These are phyloP conservation scores for Brachynemurus nebulosus DNA, from an alignment of 2,888 invertebrate species.

Conservation along the genomic window DNA sequence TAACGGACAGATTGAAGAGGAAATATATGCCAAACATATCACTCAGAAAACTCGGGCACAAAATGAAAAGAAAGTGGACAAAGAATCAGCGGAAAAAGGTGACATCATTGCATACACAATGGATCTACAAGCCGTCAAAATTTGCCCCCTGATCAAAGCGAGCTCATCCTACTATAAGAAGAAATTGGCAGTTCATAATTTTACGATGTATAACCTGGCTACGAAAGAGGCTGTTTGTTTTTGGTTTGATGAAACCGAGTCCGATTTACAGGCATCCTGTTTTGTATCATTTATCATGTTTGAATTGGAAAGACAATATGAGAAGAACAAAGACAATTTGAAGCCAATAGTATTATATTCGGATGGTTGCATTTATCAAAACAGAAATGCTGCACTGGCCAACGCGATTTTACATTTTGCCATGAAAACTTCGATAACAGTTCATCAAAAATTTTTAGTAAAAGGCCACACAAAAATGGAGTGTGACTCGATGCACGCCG, in stretches of 20 bases:
- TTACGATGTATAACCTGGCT: slow-evolving; percentile 19
- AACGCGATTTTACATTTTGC: slow-evolving; percentile 21
- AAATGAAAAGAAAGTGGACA: too few relatives aligned
- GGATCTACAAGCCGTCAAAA: too few relatives aligned
- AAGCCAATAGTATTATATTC: slow-evolving; percentile 21
- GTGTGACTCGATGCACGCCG: slow-evolving; percentile 20
- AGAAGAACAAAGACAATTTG: slow-evolving; percentile 12
- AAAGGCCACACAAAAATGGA: slow-evolving; percentile 23
- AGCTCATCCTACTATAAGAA: too few relatives aligned
- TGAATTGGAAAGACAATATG: slow-evolving; percentile 12
- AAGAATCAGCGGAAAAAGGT: too few relatives aligned
- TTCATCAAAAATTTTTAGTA: slow-evolving; percentile 19
- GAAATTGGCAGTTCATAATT: too few relatives aligned
- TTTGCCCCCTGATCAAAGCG: too few relatives aligned
- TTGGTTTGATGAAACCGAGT: slow-evolving; percentile 19
- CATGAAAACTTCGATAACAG: slow-evolving; percentile 14
- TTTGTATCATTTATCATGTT: slow-evolving; percentile 17
- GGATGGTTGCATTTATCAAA: slow-evolving; percentile 22
- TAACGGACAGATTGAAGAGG: too few relatives aligned
- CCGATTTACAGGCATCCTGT: slow-evolving; percentile 10
- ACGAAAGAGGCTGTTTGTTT: slow-evolving; percentile 18
- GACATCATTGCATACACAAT: too few relatives aligned
- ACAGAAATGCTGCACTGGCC: slow-evolving; percentile 20
- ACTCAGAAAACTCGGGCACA: too few relatives aligned
- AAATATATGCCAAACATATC: too few relatives aligned